Evolutionary conservation across 2,113 vertebrate genomes (phyloP).

Genomic region (Saccopteryx bilineata): DNA sequence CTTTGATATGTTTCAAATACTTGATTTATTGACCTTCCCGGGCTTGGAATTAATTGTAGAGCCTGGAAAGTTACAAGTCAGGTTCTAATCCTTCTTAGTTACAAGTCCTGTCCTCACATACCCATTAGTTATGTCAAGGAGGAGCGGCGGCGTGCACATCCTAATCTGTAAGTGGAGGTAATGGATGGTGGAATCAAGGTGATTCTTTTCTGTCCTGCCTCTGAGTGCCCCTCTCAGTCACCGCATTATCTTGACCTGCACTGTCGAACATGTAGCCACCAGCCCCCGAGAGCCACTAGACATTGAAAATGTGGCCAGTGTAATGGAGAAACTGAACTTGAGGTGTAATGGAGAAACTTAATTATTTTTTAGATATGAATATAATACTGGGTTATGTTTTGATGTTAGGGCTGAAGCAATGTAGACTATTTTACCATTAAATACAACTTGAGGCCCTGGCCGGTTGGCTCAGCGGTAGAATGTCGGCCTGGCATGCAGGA

Average conservation of each 20-base stretch:
- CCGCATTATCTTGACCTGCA: fast-evolving
- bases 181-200: neutral
- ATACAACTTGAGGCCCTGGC: neutral
- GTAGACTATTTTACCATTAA: neutral
- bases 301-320: fast-evolving
- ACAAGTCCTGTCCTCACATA: neutral
- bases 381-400: no score
- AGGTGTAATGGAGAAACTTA: no score
- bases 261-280: fast-evolving
- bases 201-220: neutral
- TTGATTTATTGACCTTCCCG: neutral
- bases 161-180: neutral
- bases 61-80: neutral
- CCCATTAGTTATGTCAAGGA: neutral
- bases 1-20: no score
- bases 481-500: no score
- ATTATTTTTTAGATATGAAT: neutral
- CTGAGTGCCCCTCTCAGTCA: no score
- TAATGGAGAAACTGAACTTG: fast-evolving
- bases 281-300: neutral
- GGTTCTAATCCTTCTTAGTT: neutral
- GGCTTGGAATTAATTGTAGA: neutral
- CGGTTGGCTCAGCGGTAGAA: no score
- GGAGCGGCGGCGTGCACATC: neutral
- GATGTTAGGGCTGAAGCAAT: neutral